A percentile compares a stretch with the other conserved stretches of the same genome.
Evolutionary conservation across 2,888 invertebrate species (phyloP).

Genomic region (Parnassius mnemosyne): DNA sequence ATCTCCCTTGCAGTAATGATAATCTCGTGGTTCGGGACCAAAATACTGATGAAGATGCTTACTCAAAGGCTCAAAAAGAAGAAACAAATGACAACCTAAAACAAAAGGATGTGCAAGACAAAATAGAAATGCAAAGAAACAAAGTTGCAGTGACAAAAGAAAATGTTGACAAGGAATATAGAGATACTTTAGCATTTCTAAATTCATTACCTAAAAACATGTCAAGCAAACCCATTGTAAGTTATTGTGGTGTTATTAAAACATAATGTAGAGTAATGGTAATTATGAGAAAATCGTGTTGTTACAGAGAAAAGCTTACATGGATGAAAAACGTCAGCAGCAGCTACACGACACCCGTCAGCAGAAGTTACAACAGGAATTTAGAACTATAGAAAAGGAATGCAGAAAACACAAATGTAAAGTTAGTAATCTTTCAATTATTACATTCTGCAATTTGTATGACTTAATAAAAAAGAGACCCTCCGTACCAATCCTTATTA

Average conservation of each 20-base stretch:
- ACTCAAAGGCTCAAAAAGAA: slow-evolving; percentile 61
- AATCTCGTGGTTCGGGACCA: slow-evolving; percentile 52
- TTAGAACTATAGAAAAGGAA: slow-evolving; percentile 59
- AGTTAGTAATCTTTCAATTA: slow-evolving; percentile 36
- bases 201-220: slow-evolving; percentile 62
- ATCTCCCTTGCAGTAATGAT: slow-evolving; percentile 45
- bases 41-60: slow-evolving; percentile 59
- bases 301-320: slow-evolving; percentile 56
- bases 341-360: slow-evolving; percentile 54
- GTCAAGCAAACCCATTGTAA: slow-evolving; percentile 52
- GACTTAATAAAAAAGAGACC: no score
- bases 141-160: slow-evolving; percentile 82
- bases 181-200: slow-evolving; percentile 66
- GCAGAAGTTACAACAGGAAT: slow-evolving; percentile 62
- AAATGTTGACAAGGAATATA: slow-evolving; percentile 77
- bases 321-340: slow-evolving; percentile 58
- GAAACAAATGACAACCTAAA: slow-evolving; percentile 32
- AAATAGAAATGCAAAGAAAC: slow-evolving; percentile 41
- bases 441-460: no score
- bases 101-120: slow-evolving; percentile 43
- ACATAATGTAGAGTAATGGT: neutral
- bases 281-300: slow-evolving; percentile 6
- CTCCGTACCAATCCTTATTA: no score
- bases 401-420: slow-evolving; percentile 47
- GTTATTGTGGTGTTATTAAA: slow-evolving; percentile 33